Conservation (phyloP, 2,797 vertebrate species). For the Microhierax caerulescens region DNA sequence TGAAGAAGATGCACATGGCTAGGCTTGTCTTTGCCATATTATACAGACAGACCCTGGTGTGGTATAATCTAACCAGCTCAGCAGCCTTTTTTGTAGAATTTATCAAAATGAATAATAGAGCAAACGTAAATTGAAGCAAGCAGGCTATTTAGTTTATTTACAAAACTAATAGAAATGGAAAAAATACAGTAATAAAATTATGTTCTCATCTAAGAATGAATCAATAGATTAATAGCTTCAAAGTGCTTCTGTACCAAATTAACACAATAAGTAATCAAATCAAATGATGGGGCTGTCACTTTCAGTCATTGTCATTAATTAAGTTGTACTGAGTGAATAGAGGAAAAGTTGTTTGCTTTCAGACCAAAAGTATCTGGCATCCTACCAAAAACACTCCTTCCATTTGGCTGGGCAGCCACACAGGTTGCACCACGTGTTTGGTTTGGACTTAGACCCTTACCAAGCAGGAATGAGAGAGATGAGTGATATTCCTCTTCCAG, state of each 20-base stretch:
- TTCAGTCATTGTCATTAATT: not conserved
- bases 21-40: not conserved
- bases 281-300: slow-evolving; percentile 8
- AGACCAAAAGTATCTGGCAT: not conserved
- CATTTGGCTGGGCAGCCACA: not conserved
- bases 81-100: not conserved
- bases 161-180: slow-evolving; percentile 20
- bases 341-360: not conserved
- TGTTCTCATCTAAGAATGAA: slow-evolving; percentile 4
- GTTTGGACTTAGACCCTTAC: not conserved
- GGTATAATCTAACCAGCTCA: not conserved
- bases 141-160: not conserved
- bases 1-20: not conserved
- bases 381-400: not conserved
- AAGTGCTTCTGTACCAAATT: not conserved
- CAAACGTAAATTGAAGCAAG: not conserved
- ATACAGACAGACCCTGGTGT: not conserved
- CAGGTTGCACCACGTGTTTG: not conserved
- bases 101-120: not conserved
- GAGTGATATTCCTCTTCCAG: not conserved
- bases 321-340: not conserved
- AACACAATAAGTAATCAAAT: slow-evolving; percentile 45
- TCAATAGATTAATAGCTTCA: slow-evolving; percentile 17
- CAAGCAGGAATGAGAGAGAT: not conserved
- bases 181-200: slow-evolving; percentile 28